A percentile compares a stretch with the other conserved stretches of the same genome.
phyloP scores from a whole-genome alignment of 2,888 invertebrate genomes.

The Crioceris asparagi region DNA sequence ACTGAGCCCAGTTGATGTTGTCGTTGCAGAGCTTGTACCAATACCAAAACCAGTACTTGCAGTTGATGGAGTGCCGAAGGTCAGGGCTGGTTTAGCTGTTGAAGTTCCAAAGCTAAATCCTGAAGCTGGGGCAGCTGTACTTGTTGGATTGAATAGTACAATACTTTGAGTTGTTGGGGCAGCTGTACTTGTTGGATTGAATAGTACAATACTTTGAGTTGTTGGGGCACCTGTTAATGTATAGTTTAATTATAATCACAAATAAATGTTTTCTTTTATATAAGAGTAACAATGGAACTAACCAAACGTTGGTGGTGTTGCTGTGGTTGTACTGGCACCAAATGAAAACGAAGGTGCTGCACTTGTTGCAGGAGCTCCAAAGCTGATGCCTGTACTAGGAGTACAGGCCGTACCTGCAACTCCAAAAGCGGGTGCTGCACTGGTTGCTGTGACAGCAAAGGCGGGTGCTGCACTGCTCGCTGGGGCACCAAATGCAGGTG shows the following conservation, averaged over 20 bases:
- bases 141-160: neutral
- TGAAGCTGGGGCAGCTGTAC: conserved; percentile 3
- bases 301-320: too few species aligned
- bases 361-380: conserved; percentile 11
- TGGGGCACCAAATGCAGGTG: conserved; percentile 22
- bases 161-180: neutral
- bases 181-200: neutral
- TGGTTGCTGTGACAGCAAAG: conserved; percentile 2
- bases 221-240: too few species aligned
- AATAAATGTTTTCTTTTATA: too few species aligned
- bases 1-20: conserved; percentile 7
- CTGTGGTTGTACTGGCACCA: too few species aligned
- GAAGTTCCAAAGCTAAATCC: conserved; percentile 11
- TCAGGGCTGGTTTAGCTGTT: conserved; percentile 11
- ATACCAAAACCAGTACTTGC: conserved; percentile 14
- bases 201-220: neutral
- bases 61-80: conserved; percentile 11
- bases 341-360: neutral
- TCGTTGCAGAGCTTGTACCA: conserved; percentile 7
- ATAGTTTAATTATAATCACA: too few species aligned
- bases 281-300: too few species aligned
- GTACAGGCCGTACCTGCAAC: conserved; percentile 1
- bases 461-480: conserved; percentile 16
- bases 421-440: conserved; percentile 3
- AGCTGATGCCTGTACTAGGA: conserved; percentile 5